Evolutionary conservation across 2,113 vertebrate genomes (phyloP).

Genomic region (Poeciliopsis prolifica): DNA sequence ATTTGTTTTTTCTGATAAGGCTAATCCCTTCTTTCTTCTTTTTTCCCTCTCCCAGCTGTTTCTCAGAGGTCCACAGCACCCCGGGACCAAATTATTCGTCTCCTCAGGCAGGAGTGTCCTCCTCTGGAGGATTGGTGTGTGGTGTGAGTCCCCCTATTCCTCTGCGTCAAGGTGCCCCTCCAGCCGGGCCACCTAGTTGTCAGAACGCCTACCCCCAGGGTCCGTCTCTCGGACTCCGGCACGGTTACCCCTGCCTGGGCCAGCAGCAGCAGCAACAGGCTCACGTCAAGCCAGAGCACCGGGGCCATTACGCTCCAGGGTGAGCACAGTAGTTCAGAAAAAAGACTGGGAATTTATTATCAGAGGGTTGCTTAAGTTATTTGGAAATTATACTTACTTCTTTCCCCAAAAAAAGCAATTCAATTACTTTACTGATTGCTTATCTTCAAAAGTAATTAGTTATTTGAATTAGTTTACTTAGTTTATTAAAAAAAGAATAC

Average conservation of each 20-base stretch:
- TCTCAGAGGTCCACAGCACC: conserved; percentile 90
- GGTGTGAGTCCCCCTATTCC: conserved; percentile 80
- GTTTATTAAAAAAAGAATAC: no score
- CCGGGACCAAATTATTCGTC: conserved; percentile 79
- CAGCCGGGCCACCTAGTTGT: conserved; percentile 73
- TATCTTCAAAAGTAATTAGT: no score
- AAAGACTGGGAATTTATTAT: neutral
- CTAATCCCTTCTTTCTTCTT: conserved; percentile 46
- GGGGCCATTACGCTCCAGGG: conserved; percentile 93
- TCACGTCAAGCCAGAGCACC: conserved; percentile 92
- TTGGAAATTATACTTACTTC: no score
- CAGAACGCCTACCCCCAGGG: conserved; percentile 79
- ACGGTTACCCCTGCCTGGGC: conserved; percentile 88
- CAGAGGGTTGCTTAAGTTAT: no score
- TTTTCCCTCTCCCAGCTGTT: conserved; percentile 84
- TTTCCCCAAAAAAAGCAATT: no score
- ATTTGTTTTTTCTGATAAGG: conserved; percentile 73
- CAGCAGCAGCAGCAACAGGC: conserved; percentile 79
- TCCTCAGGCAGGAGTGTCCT: conserved; percentile 79
- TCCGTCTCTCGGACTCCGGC: conserved; percentile 83
- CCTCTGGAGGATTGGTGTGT: conserved; percentile 80
- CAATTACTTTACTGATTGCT: no score
- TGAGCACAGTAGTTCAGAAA: conserved; percentile 63
- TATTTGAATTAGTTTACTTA: no score
- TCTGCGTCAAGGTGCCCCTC: conserved; percentile 74